These are phyloP conservation scores for Apostichopus parvimensis DNA, from an alignment of 35 echinoderm and acorn worm species.

Conservation along the genomic window DNA sequence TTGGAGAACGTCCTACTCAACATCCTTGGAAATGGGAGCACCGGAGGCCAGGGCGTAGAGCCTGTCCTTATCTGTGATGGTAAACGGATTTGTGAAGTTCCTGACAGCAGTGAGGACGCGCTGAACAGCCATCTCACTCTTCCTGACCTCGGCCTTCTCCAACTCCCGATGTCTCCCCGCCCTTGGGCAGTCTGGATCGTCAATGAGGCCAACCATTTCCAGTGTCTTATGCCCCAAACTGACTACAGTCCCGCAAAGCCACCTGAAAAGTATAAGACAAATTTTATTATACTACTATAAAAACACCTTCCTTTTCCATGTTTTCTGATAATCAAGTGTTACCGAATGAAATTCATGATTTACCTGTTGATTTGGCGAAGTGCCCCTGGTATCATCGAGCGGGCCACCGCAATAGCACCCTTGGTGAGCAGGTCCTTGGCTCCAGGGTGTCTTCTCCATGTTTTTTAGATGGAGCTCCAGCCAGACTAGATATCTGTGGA, in stretches of 20 bases:
- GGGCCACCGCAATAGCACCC: slow-evolving; percentile 21
- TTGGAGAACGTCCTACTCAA: slow-evolving; percentile 18
- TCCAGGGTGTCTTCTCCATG: slow-evolving; percentile 2
- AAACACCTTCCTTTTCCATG: too few species aligned
- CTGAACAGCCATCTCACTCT: slow-evolving; percentile 46
- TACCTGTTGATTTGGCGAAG: background rate
- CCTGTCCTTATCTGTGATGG: slow-evolving; percentile 36
- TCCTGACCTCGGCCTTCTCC: slow-evolving; percentile 57
- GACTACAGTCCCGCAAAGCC: too few species aligned
- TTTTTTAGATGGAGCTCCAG: background rate
- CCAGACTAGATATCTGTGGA: background rate
- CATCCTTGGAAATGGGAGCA: slow-evolving; percentile 42
- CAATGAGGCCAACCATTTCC: too few species aligned
- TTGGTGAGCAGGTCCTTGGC: background rate
- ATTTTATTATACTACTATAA: too few species aligned
- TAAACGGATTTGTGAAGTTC: slow-evolving; percentile 75
- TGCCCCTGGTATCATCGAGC: background rate
- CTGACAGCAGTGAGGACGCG: slow-evolving; percentile 37
- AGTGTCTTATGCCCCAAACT: too few species aligned
- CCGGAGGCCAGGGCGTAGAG: slow-evolving; percentile 57
- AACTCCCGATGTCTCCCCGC: too few species aligned
- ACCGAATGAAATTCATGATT: too few species aligned
- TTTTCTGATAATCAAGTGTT: too few species aligned
- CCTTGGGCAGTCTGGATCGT: too few species aligned
- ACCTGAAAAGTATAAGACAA: too few species aligned